A percentile compares a stretch with the other conserved stretches of the same genome.
Conservation (phyloP, 1,140 invertebrate genomes). For the Myzus persicae region DNA sequence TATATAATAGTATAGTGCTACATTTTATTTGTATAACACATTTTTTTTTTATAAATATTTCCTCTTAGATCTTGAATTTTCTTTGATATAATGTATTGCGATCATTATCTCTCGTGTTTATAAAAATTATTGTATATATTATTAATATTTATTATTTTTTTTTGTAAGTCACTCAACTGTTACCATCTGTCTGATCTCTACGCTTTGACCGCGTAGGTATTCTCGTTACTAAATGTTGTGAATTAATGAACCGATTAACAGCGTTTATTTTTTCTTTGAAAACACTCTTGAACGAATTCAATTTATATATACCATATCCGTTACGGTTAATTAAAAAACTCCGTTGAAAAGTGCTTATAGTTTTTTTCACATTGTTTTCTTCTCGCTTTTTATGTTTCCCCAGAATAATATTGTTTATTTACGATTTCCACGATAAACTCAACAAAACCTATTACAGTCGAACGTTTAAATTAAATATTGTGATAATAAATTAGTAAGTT, state of each 20-base stretch:
- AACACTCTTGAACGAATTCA: neutral
- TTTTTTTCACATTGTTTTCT: neutral
- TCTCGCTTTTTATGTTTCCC: neutral
- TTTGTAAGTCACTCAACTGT: neutral
- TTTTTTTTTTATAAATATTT: neutral
- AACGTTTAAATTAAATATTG: slow-evolving; percentile 10
- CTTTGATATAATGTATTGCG: neutral
- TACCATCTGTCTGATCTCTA: neutral
- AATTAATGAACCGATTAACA: slow-evolving; percentile 3
- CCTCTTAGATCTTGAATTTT: neutral
- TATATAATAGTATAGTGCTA: neutral
- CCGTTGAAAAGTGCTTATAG: neutral
- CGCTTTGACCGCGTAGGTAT: neutral
- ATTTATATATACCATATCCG: slow-evolving; percentile 17
- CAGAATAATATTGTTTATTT: neutral
- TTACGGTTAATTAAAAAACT: slow-evolving; percentile 8
- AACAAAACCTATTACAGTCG: neutral
- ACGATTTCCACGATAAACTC: neutral
- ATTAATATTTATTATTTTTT: neutral
- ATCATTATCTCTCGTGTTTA: neutral
- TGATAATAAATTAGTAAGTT: neutral
- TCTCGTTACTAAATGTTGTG: neutral
- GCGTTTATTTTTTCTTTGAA: slow-evolving; percentile 4
- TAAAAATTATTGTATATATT: neutral
- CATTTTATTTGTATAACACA: neutral